These are phyloP conservation scores for Galerucella nymphaeae DNA, from an alignment of 2,888 invertebrate species.

Conservation along the genomic window DNA sequence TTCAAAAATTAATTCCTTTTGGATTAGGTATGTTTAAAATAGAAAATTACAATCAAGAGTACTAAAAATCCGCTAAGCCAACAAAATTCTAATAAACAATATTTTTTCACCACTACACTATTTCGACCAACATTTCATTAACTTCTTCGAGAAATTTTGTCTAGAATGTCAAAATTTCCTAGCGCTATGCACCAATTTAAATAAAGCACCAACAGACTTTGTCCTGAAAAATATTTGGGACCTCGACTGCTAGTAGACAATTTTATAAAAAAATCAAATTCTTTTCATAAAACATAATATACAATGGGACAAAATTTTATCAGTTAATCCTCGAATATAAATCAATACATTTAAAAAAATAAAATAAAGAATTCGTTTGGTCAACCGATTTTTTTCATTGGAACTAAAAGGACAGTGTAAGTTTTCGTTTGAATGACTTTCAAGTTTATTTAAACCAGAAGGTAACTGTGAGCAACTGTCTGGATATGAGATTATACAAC, in stretches of 20 bases:
- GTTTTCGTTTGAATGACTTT: conserved; percentile 40
- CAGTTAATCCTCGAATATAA: background rate
- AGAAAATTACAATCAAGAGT: no score
- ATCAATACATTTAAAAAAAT: background rate
- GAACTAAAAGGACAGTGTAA: conserved; percentile 14
- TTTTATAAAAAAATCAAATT: background rate
- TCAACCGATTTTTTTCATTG: conserved; percentile 13
- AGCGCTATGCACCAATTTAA: no score
- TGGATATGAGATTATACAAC: conserved; percentile 44
- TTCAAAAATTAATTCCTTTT: no score
- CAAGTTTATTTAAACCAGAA: conserved; percentile 49
- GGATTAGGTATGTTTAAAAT: no score
- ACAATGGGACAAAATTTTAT: conserved; percentile 5
- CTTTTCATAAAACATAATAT: background rate
- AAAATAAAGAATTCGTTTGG: conserved; percentile 1
- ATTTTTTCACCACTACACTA: no score
- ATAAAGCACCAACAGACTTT: background rate
- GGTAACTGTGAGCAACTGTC: conserved; percentile 49
- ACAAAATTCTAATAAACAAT: no score
- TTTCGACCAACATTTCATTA: no score
- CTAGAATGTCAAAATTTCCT: no score
- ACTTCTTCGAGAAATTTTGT: no score
- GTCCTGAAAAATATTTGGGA: background rate
- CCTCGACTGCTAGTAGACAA: background rate
- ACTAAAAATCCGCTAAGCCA: no score